Evolutionary conservation across 1,140 invertebrate genomes (phyloP).

Genomic region (Leptonema lineaticorne): DNA sequence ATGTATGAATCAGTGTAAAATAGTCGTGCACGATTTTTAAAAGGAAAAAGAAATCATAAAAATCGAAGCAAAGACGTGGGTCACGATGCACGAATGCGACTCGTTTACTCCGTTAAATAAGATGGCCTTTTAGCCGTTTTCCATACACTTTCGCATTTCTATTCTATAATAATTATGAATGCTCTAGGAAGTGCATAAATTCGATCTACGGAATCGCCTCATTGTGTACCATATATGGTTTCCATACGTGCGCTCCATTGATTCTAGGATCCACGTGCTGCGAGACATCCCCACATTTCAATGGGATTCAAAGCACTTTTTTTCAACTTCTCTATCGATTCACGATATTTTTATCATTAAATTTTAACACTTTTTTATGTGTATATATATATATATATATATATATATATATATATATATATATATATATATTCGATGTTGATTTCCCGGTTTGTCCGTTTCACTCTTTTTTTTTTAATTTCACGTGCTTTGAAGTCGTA

Average conservation of each 20-base stretch:
- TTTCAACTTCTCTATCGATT: not conserved
- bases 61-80: too few relatives aligned
- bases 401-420: too few relatives aligned
- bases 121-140: too few relatives aligned
- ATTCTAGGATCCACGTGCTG: not conserved
- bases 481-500: slow-evolving; percentile 24
- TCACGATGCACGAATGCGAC: too few relatives aligned
- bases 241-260: not conserved
- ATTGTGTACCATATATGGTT: not conserved
- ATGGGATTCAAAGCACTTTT: not conserved
- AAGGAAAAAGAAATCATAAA: too few relatives aligned
- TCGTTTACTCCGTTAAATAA: too few relatives aligned
- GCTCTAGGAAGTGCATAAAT: not conserved
- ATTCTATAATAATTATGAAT: not conserved
- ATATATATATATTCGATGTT: too few relatives aligned
- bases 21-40: not conserved
- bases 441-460: not conserved
- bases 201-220: too few relatives aligned
- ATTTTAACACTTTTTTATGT: slow-evolving; percentile 5
- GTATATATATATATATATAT: too few relatives aligned
- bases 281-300: not conserved
- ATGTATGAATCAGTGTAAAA: not conserved
- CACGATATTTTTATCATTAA: not conserved
- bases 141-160: not conserved
- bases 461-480: slow-evolving; percentile 4